phyloP scores from a whole-genome alignment of 2,113 vertebrate genomes.

The Gavia stellata region DNA sequence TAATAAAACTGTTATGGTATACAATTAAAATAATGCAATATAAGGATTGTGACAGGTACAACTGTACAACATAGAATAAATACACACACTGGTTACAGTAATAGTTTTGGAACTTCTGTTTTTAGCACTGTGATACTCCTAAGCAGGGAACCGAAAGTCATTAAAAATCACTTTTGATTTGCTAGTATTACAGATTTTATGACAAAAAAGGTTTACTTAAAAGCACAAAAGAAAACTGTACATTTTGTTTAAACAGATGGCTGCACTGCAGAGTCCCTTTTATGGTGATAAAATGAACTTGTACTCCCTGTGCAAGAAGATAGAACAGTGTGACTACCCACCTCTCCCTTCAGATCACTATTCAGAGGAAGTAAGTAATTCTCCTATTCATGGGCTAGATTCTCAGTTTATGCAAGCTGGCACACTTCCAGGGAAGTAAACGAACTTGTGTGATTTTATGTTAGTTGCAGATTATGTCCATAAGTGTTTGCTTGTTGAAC shows the following conservation, averaged over 20 bases:
- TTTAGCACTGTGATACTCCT: neutral
- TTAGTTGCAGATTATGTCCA: neutral
- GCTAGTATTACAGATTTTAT: neutral
- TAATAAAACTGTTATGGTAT: neutral
- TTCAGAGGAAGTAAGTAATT: slow-evolving; percentile 87
- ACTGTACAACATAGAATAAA: neutral
- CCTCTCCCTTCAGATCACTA: slow-evolving; percentile 99
- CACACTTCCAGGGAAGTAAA: neutral
- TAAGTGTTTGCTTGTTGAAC: slow-evolving; percentile 25
- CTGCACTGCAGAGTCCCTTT: slow-evolving; percentile 96
- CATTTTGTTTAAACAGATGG: slow-evolving; percentile 82
- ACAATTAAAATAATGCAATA: neutral
- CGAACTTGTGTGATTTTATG: neutral
- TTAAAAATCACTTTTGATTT: neutral
- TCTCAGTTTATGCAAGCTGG: neutral
- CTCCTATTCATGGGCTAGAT: neutral
- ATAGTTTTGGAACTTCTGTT: neutral
- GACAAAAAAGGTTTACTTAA: neutral
- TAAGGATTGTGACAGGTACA: neutral
- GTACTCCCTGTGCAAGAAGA: slow-evolving; percentile 99
- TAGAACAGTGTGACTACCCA: slow-evolving; percentile 98
- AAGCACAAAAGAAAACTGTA: neutral
- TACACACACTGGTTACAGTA: neutral
- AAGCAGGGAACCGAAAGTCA: neutral
- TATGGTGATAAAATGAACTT: slow-evolving; percentile 99